A percentile compares a stretch with the other conserved stretches of the same genome.
Evolutionary conservation across 1,140 invertebrate species (phyloP).

Genomic region (Papilio machaon): DNA sequence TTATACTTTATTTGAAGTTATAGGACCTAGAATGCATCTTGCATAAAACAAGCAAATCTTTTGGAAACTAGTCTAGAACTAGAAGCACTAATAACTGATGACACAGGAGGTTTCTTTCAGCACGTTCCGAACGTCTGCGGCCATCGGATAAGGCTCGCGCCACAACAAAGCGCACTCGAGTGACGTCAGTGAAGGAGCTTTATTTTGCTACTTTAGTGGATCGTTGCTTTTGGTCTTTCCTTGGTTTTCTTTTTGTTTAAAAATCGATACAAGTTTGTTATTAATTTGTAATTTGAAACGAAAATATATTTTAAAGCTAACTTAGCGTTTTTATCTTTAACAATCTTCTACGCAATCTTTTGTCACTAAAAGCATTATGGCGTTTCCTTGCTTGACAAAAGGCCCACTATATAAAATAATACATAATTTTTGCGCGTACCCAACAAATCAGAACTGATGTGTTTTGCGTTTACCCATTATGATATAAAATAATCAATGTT

Average conservation of each 20-base stretch:
- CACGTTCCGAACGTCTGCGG: constrained; percentile 10
- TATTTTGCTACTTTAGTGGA: constrained; percentile 2
- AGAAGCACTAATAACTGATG: background rate
- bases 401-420: background rate
- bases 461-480: background rate
- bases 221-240: background rate
- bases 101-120: constrained; percentile 7
- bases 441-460: constrained; percentile 3
- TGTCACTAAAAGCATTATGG: background rate
- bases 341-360: background rate
- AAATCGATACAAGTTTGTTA: background rate
- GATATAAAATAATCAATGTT: background rate
- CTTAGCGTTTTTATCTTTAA: too few relatives aligned
- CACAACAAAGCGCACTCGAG: background rate
- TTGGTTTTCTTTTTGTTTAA: background rate
- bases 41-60: background rate
- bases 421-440: background rate
- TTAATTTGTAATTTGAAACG: background rate
- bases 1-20: background rate
- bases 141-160: background rate
- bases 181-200: background rate
- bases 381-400: background rate
- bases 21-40: background rate
- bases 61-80: background rate
- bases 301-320: background rate